Evolutionary conservation across 2,797 vertebrate genomes (phyloP), one percentile per base, ranked within the genome.

Genomic region (Lepus oiostolus): DNA sequence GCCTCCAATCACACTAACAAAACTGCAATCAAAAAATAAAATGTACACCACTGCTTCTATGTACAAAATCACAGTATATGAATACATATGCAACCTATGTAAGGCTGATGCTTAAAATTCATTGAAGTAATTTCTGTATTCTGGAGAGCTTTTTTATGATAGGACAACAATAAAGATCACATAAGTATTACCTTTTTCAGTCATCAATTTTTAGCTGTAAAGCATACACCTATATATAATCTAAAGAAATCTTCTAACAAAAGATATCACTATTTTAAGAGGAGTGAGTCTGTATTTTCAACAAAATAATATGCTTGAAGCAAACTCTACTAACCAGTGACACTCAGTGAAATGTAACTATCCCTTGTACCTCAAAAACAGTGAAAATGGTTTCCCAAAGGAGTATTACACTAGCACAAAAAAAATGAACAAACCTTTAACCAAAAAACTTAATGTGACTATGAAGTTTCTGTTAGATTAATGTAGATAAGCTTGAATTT

Each of bases 371-470:
- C 28, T 72, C 80, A 91, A 91, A 88, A 92, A 80, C 35, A 58
- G 17, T 54, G 26, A 12, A 21, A 81, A 65, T 86, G 42, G 35
- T 68, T 76, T 92, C 95, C 70, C 35, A 50, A 68, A 52, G 32
- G 54, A 93, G 2, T 90, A 84, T 52, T 5, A 86, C 86, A 30
- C 82, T 87, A 79, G 71, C 80, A 95, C 38, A 50, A 71, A 86
- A 85, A 84, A 26, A 67, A 71, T 35, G 32, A 94, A 88, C 63
- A 95, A 96, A 82, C 47, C 68, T 42, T 77, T 0, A 0, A 97
- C 97, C 85, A 95, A 81, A 52, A 97, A 68, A 35, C 71, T 96
- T 94, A 90, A 72, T 63, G 81, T 85, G 93, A 96, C 82, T 90
- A 72, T 0, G 7, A 91, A 16, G 11, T 30, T 52, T 47, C 47